A percentile compares a stretch with the other conserved stretches of the same genome.
Conservation (phyloP, 2,797 vertebrate species). For the Scleropages formosus region DNA sequence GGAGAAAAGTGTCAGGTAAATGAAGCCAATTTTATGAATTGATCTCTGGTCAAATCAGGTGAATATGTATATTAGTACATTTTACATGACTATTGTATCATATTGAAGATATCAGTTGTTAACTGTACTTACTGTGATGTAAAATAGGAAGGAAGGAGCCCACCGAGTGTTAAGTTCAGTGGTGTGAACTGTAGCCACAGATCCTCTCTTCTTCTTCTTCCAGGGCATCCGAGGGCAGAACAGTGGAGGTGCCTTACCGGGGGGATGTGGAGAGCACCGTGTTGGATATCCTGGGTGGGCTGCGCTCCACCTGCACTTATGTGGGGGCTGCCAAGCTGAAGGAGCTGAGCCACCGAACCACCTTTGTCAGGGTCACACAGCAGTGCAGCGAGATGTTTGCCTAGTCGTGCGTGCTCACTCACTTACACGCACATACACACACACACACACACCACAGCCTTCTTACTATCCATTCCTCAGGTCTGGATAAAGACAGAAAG, state of each 20-base stretch:
- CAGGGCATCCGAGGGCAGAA: slow-evolving; percentile 92
- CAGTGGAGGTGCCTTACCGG: slow-evolving; percentile 89
- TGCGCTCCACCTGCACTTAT: slow-evolving; percentile 96
- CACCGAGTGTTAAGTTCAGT: not conserved
- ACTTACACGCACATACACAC: not conserved
- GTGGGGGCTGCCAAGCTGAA: slow-evolving; percentile 96
- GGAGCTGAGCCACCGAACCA: slow-evolving; percentile 91
- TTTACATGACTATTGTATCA: no score
- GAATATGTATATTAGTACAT: no score
- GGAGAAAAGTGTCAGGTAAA: no score
- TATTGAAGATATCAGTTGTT: no score
- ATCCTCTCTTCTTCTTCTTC: not conserved
- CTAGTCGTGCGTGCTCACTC: slow-evolving; percentile 48
- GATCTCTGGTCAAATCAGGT: no score
- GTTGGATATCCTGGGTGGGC: slow-evolving; percentile 86
- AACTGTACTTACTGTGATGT: not conserved
- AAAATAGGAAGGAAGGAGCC: not conserved
- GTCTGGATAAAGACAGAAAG: not conserved
- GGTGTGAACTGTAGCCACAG: no score
- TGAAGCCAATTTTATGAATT: no score
- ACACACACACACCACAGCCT: not conserved
- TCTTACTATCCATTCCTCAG: slow-evolving; percentile 1
- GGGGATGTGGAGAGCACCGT: slow-evolving; percentile 89
- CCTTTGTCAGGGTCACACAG: slow-evolving; percentile 96
- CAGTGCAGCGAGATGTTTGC: slow-evolving; percentile 88